Evolutionary conservation across 2,888 invertebrate species (phyloP).

Genomic region (Endotricha flammealis): DNA sequence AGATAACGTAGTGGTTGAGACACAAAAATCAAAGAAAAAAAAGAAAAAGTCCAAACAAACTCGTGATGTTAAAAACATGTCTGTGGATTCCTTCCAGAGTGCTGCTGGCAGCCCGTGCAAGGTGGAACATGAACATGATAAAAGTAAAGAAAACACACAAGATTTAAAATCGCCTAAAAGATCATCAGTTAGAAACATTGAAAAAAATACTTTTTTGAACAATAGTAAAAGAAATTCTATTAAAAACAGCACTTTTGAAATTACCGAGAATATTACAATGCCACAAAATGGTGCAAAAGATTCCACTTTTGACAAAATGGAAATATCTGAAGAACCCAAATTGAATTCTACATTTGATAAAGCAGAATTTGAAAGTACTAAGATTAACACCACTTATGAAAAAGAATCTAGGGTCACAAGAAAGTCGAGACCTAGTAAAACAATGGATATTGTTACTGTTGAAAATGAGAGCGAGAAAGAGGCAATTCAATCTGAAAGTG

Average conservation of each 20-base stretch:
- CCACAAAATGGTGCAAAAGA: no score
- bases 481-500: no score
- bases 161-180: neutral
- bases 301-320: slow-evolving; percentile 23
- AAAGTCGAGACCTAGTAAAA: no score
- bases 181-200: neutral
- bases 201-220: neutral
- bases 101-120: slow-evolving; percentile 55
- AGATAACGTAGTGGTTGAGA: slow-evolving; percentile 14
- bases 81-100: slow-evolving; percentile 59
- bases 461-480: no score
- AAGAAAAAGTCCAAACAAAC: slow-evolving; percentile 36
- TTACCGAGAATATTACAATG: no score
- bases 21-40: slow-evolving; percentile 37
- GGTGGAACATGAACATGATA: slow-evolving; percentile 10
- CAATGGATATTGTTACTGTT: no score
- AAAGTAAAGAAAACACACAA: slow-evolving; percentile 5
- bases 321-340: neutral
- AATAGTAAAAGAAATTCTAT: neutral
- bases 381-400: no score
- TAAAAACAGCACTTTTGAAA: slow-evolving; percentile 5
- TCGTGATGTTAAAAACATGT: slow-evolving; percentile 24
- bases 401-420: no score
- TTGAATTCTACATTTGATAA: no score
- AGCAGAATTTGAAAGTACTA: no score